Evolutionary conservation across 2,888 invertebrate species (phyloP).

Genomic region (Zhengitettix transpicula): DNA sequence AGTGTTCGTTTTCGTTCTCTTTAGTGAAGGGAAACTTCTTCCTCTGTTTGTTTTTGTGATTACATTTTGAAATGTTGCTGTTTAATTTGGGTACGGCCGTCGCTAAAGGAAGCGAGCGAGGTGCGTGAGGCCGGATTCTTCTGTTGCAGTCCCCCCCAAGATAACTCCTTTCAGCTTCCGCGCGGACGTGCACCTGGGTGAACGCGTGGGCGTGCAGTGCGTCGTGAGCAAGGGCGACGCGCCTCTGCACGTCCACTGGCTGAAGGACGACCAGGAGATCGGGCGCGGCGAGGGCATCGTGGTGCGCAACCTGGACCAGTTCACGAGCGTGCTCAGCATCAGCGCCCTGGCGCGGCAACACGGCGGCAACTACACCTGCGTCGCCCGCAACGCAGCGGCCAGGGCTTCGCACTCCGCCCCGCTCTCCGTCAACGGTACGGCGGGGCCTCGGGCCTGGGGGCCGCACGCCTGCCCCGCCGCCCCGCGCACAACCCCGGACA

Average conservation of each 20-base stretch:
- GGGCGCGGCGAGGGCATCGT: slow-evolving; percentile 17
- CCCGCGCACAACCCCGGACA: neutral
- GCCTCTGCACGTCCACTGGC: slow-evolving; percentile 28
- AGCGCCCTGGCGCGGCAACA: slow-evolving; percentile 31
- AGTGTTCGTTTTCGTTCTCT: too few species aligned
- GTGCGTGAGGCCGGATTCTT: too few species aligned
- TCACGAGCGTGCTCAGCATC: slow-evolving; percentile 28
- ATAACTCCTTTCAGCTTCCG: slow-evolving; percentile 16
- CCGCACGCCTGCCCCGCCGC: neutral
- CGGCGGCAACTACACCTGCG: slow-evolving; percentile 34
- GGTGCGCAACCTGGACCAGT: slow-evolving; percentile 20
- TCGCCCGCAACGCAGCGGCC: slow-evolving; percentile 31
- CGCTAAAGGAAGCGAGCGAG: too few species aligned
- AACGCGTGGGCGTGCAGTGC: slow-evolving; percentile 25
- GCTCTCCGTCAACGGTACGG: slow-evolving; percentile 32
- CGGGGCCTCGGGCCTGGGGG: neutral
- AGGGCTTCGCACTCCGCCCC: slow-evolving; percentile 27
- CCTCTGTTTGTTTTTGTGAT: too few species aligned
- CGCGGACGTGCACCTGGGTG: slow-evolving; percentile 14
- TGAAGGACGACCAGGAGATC: slow-evolving; percentile 34
- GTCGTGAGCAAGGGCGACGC: slow-evolving; percentile 30
- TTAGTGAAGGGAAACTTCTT: too few species aligned
- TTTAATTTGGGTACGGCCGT: too few species aligned
- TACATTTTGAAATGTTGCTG: too few species aligned
- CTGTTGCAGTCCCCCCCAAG: slow-evolving; percentile 16